Base-by-base conservation (phyloP, 2,888 invertebrate genomes). In the Odiellus spinosus region DNA sequence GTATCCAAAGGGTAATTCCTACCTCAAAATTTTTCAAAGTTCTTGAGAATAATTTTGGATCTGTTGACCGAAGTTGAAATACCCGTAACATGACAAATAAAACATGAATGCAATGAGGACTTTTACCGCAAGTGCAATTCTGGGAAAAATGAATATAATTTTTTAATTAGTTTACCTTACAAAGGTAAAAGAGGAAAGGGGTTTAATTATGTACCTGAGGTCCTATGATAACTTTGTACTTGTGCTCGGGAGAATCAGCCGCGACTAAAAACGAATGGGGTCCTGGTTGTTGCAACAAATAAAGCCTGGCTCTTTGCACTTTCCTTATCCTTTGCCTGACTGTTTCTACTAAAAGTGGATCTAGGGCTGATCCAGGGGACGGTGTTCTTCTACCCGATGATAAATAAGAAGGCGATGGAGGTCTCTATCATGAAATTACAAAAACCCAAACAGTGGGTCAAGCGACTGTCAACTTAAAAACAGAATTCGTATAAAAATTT, bases 61-160 rank as follows among this genome's bases (percentile, higher is more conserved):
- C 66, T 43, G 53, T 60, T 53, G 66, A 64, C 19, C 59, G 58
- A 12, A 69, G 60, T 56, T 67, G 63, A 57, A 69, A 67, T 17
- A 69, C 69, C 42, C 68, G 57, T 49, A 69, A 60, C 69, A 69
- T 69, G 38, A 69, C 66, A 57, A 69, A 69, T 48, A 69, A 57
- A 1, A 69, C 57, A 55, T 69, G 69, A 17, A 68, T 63, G 56
- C 69, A 69, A 53, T 66, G 63, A 8, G 66, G 64, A 3, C 64
- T 63, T 38, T 61, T 61, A 3, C 65, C 64, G 59, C 69, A 69
- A 42, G 63, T 66, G 52, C 69, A 69, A 12, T 61, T 63, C 68
- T 68, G 60, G n/a, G n/a, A n/a, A n/a, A n/a, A n/a, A n/a, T n/a
- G n/a, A n/a, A n/a, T n/a, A n/a, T n/a, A n/a, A n/a, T n/a, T n/a